Evolutionary conservation across 2,888 invertebrate species (phyloP), one percentile per base, ranked within the genome.

Genomic region (Protodeltote pygarga): DNA sequence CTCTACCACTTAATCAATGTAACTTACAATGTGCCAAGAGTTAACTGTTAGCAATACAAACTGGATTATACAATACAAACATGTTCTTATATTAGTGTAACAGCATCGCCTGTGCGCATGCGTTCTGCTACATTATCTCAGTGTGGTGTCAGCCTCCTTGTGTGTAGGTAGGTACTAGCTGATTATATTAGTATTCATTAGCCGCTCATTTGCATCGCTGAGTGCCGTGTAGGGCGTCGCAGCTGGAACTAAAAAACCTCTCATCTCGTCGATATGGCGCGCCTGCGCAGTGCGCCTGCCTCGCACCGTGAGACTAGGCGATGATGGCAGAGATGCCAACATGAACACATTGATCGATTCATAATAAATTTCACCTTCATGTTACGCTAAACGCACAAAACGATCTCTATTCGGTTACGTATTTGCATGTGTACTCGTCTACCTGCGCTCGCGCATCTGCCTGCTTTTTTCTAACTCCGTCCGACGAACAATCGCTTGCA

Each of bases 361-460:
- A n/a, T n/a, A n/a, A n/a, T n/a, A n/a, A n/a, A n/a, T n/a, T n/a
- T n/a, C n/a, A n/a, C n/a, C n/a, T n/a, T n/a, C n/a, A n/a, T n/a
- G n/a, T n/a, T n/a, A n/a, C n/a, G n/a, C n/a, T n/a, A n/a, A 38
- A 34, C 40, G 16, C 23, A 34, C 29, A 16, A 17, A 19, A 9
- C 11, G n/a, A 13, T 27, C 9, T 29, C 17, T 35, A 24, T 24
- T 46, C 23, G 16, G 9, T 24, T 25, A 41, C 34, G 35, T 50
- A 81, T 79, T 79, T 79, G 82, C 81, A 80, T 83, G 81, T 75
- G 61, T 54, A 14, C 32, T 21, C 58, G 62, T 66, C 76, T 84
- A 84, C 85, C 83, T 83, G 85, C 79, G 77, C 75, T 51, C 63
- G 60, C 75, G 77, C 84, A 83, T 79, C 68, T 66, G 67, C 47